Base-by-base conservation (phyloP, 2,888 invertebrate genomes). In the Cylindroiulus punctatus region DNA sequence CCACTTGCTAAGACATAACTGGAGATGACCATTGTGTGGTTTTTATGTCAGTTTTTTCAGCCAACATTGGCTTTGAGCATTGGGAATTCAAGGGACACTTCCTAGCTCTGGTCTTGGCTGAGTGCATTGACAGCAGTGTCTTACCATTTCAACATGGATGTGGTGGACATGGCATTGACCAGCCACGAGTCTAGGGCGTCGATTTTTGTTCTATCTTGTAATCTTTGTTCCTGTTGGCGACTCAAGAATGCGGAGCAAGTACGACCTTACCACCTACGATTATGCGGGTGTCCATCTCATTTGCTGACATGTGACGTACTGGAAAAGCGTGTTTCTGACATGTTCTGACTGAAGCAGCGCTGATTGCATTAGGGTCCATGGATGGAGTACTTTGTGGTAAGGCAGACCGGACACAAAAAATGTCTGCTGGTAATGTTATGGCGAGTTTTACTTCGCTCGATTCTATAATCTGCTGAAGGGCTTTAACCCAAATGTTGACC, bases 181-280 rank as follows among this genome's bases (percentile, higher is more conserved):
- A 14, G 17, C 10, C 76, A 76, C 57, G 57, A 65, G 57, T 65
- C 12, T 65, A 10, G 57, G 57, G 57, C 57, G 57, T 65, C 57
- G 22, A 65, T 22, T 22, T 65, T n/a, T 65, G n/a, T 65, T 65
- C 57, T 65, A 65, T 65, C 57, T 65, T 65, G 57, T 65, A 4
- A 65, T 22, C 22, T 22, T 26, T 65, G 22, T 22, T 65, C 26
- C 65, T 26, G 65, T 30, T 76, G 76, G 76, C 76, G 76, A 36
- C 26, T 30, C 30, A 76, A 30, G 76, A 76, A 76, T 76, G 76
- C 17, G 76, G 30, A 26, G 76, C 76, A 76, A 30, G 17, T 14
- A 30, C 17, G 76, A 76, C 76, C 76, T 76, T 76, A 76, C 76
- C 76, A 76, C 76, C 76, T 30, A 76, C 76, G 76, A 76, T 76